Percentiles rank a stretch among this genome's conserved stretches.
Conservation (phyloP, 1,140 invertebrate genomes). For the Chironomus tepperi region DNA sequence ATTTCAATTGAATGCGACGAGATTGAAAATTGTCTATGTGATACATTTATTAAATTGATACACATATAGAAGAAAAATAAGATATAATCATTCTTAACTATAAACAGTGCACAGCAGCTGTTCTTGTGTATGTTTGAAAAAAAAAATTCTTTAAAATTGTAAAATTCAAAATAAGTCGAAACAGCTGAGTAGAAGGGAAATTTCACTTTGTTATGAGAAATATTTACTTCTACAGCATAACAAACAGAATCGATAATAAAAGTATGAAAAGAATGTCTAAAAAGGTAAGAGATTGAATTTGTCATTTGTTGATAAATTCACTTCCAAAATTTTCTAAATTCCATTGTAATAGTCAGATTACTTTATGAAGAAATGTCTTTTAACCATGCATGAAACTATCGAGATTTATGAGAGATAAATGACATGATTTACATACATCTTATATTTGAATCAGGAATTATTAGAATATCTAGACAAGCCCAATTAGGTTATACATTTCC, state of each 20-base stretch:
- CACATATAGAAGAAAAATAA: slow-evolving; percentile 18
- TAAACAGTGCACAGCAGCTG: no score
- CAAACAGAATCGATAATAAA: not conserved
- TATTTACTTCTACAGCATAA: no score
- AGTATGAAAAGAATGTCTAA: not conserved
- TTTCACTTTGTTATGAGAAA: not conserved
- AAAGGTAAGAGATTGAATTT: not conserved
- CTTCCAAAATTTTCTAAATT: not conserved
- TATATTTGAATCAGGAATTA: not conserved
- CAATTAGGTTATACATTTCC: not conserved
- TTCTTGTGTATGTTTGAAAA: no score
- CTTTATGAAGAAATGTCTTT: not conserved
- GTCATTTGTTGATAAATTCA: no score
- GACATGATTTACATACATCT: not conserved
- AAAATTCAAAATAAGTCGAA: no score
- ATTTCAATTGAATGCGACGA: not conserved
- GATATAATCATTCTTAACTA: not conserved
- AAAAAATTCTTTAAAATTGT: no score
- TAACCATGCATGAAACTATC: not conserved
- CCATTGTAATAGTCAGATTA: not conserved
- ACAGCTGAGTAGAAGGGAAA: not conserved
- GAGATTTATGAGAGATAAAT: not conserved
- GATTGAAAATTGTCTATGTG: slow-evolving; percentile 4
- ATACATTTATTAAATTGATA: slow-evolving; percentile 10
- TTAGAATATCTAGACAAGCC: not conserved